Evolutionary conservation across 2,113 vertebrate genomes (phyloP).

Genomic region (Melospiza melodia): DNA sequence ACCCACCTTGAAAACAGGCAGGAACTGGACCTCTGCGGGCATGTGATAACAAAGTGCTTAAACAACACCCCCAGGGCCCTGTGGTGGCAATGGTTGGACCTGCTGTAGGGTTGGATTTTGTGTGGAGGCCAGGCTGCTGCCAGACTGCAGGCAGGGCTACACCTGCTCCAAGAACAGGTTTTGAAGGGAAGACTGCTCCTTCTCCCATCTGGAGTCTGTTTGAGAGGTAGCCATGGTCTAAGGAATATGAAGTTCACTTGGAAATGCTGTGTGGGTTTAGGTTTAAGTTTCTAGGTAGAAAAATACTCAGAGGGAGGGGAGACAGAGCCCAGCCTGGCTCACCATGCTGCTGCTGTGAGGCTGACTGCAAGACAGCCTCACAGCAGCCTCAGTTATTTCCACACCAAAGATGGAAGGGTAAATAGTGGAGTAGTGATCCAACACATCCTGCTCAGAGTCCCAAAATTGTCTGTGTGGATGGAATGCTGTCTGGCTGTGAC

Average conservation of each 20-base stretch:
- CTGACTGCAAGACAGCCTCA: background rate
- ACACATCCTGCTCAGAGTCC: background rate
- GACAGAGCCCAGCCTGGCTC: background rate
- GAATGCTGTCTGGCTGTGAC: background rate
- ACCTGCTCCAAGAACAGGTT: background rate
- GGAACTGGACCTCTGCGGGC: background rate
- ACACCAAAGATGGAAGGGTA: background rate
- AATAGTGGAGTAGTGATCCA: background rate
- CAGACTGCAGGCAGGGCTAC: background rate
- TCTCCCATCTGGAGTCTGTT: background rate
- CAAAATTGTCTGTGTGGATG: background rate
- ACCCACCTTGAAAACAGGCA: background rate
- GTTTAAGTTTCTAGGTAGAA: background rate
- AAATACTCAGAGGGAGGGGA: background rate
- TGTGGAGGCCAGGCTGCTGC: background rate
- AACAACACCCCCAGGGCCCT: background rate
- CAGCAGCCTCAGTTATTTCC: background rate
- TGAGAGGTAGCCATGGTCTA: background rate
- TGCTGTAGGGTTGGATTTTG: background rate
- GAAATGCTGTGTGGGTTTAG: background rate
- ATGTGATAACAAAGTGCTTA: background rate
- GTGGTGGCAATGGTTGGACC: background rate
- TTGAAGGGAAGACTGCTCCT: background rate
- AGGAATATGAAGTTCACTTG: background rate
- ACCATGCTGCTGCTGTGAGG: background rate